phyloP scores from a whole-genome alignment of 37 sponge, comb jelly and placozoan species.

The Eunapius fragilis region DNA sequence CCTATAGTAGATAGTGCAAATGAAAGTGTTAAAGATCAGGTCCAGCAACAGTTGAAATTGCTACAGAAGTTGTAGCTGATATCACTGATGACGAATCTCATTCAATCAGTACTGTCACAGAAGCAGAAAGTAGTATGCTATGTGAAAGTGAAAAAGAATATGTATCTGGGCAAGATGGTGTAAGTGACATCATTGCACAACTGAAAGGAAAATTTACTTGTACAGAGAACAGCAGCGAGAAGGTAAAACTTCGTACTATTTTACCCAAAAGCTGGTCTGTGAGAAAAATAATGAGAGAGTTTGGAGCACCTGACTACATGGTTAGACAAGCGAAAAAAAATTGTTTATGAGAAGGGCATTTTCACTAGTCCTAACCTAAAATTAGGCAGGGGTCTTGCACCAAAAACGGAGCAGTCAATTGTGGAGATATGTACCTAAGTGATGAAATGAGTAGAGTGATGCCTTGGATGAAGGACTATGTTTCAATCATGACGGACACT shows the following conservation, averaged over 20 bases:
- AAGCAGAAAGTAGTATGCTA: too few relatives aligned
- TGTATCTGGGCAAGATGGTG: too few relatives aligned
- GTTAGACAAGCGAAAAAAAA: constrained; percentile 28
- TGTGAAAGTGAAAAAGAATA: too few relatives aligned
- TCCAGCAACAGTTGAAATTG: too few relatives aligned
- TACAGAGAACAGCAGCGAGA: too few relatives aligned
- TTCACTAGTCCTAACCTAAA: constrained; percentile 27
- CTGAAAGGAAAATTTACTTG: too few relatives aligned
- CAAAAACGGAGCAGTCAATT: neutral
- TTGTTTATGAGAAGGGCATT: constrained; percentile 24
- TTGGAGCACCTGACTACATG: constrained; percentile 13
- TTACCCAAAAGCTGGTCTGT: constrained; percentile 18
- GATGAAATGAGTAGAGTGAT: constrained; percentile 33
- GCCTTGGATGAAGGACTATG: constrained; percentile 40
- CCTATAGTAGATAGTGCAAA: too few relatives aligned
- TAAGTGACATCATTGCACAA: too few relatives aligned
- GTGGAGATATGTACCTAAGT: constrained; percentile 11
- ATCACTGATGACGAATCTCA: too few relatives aligned
- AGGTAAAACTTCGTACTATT: neutral
- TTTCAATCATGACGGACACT: constrained; percentile 7
- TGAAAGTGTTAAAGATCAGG: too few relatives aligned
- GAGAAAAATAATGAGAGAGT: constrained; percentile 6
- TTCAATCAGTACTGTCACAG: too few relatives aligned
- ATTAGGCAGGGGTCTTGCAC: neutral
- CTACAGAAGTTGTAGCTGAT: too few relatives aligned